Evolutionary conservation across 1,140 invertebrate species (phyloP).

Genomic region (Cotesia glomerata): DNA sequence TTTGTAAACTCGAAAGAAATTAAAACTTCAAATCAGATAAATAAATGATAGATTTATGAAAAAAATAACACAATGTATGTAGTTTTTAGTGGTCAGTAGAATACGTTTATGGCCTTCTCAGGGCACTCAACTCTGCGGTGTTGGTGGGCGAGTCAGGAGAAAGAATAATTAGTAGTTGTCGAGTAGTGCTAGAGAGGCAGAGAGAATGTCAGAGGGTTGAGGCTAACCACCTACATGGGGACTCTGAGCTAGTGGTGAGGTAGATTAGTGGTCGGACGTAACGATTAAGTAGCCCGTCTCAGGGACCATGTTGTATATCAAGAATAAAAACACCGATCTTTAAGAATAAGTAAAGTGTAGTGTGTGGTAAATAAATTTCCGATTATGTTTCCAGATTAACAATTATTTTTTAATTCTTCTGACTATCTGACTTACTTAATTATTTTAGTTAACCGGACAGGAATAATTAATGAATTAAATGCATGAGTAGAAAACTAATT

Average conservation of each 20-base stretch:
- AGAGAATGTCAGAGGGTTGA: conserved; percentile 31
- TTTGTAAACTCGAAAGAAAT: too few relatives aligned
- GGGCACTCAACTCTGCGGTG: conserved; percentile 29
- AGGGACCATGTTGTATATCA: conserved; percentile 13
- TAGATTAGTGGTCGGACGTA: conserved; percentile 53
- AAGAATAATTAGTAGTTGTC: conserved; percentile 56
- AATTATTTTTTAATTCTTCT: too few relatives aligned
- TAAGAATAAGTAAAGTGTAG: neutral
- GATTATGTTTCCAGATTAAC: too few relatives aligned
- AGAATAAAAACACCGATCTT: neutral
- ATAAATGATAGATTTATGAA: conserved; percentile 1
- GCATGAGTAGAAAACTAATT: too few relatives aligned
- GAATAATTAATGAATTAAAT: neutral
- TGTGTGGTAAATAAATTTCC: neutral
- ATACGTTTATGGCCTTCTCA: conserved; percentile 23
- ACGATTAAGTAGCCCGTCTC: conserved; percentile 46
- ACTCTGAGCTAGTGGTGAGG: conserved; percentile 48
- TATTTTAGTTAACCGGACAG: neutral
- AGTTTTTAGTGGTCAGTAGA: conserved; percentile 15
- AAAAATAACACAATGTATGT: neutral
- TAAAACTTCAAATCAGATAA: neutral
- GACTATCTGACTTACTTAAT: neutral
- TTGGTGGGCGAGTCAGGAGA: conserved; percentile 45
- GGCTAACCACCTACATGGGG: conserved; percentile 48
- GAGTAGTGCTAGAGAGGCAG: conserved; percentile 31